These are phyloP conservation scores for Catonia carolina DNA, from an alignment of 2,888 invertebrate species.

Conservation along the genomic window DNA sequence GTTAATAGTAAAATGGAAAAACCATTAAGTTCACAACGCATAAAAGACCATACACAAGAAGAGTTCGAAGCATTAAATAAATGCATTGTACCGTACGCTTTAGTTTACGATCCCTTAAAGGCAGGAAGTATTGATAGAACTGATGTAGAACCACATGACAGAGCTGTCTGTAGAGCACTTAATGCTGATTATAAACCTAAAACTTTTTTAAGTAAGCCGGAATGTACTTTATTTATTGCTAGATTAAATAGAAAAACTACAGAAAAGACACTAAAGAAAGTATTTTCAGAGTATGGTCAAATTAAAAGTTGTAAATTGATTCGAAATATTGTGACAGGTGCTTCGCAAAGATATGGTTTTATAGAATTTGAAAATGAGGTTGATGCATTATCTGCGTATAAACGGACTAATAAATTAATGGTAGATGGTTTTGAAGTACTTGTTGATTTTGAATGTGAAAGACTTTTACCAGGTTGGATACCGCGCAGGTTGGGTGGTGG, in stretches of 20 bases:
- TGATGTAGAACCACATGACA: slow-evolving; percentile 74
- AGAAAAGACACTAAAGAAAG: slow-evolving; percentile 51
- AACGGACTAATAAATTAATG: slow-evolving; percentile 44
- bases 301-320: slow-evolving; percentile 58
- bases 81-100: slow-evolving; percentile 51
- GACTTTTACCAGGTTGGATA: slow-evolving; percentile 69
- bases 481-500: slow-evolving; percentile 80
- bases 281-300: slow-evolving; percentile 59
- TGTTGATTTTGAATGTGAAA: slow-evolving; percentile 69
- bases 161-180: slow-evolving; percentile 64
- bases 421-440: slow-evolving; percentile 65
- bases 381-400: slow-evolving; percentile 55
- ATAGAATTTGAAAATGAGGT: slow-evolving; percentile 64
- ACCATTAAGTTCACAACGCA: neutral
- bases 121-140: slow-evolving; percentile 85
- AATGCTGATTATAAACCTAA: slow-evolving; percentile 57
- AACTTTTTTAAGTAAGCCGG: slow-evolving; percentile 59
- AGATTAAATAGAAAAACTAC: slow-evolving; percentile 60
- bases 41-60: slow-evolving; percentile 4
- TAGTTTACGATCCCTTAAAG: slow-evolving; percentile 68
- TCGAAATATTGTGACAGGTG: slow-evolving; percentile 74
- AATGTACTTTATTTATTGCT: slow-evolving; percentile 67
- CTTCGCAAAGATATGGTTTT: slow-evolving; percentile 77
- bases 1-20: too few species aligned
- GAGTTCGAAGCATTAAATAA: slow-evolving; percentile 30